Conservation (phyloP, 2,888 invertebrate species). For the Chromoteleia sp. region DNA sequence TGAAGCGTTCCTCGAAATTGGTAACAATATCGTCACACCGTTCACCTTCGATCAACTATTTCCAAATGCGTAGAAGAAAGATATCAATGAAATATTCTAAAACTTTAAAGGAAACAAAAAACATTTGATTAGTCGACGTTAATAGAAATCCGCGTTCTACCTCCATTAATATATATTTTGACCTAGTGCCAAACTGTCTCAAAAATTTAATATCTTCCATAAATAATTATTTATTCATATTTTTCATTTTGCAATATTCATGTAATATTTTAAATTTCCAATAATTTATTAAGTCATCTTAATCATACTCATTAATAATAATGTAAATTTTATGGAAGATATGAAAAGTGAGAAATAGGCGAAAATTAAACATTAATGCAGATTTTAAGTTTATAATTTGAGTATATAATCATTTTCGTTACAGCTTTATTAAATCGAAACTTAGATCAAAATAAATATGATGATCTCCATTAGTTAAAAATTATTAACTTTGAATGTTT, state of each 20-base stretch:
- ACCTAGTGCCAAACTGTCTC: conserved; percentile 1
- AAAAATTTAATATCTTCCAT: conserved; percentile 17
- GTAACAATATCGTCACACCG: conserved; percentile 86
- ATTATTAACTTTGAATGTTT: too few species aligned
- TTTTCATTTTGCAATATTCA: conserved; percentile 4
- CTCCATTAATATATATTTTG: conserved; percentile 19
- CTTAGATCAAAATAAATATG: not conserved
- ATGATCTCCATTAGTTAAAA: too few species aligned
- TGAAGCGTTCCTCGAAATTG: conserved; percentile 85
- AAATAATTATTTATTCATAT: conserved; percentile 10
- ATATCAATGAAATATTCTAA: not conserved
- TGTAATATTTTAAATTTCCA: not conserved
- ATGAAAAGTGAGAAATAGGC: not conserved
- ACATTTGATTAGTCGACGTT: conserved; percentile 25
- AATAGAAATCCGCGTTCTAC: conserved; percentile 25
- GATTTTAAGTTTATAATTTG: too few species aligned
- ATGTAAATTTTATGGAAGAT: conserved; percentile 14
- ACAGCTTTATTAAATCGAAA: not conserved
- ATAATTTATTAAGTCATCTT: conserved; percentile 22
- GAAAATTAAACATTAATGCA: too few species aligned
- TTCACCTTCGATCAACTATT: conserved; percentile 86
- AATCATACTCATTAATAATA: conserved; percentile 15
- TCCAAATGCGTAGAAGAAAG: conserved; percentile 80
- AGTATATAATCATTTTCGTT: too few species aligned
- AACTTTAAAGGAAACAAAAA: conserved; percentile 3